Base-by-base conservation (phyloP, 1,140 invertebrate genomes). In the Drosophila insularis region DNA sequence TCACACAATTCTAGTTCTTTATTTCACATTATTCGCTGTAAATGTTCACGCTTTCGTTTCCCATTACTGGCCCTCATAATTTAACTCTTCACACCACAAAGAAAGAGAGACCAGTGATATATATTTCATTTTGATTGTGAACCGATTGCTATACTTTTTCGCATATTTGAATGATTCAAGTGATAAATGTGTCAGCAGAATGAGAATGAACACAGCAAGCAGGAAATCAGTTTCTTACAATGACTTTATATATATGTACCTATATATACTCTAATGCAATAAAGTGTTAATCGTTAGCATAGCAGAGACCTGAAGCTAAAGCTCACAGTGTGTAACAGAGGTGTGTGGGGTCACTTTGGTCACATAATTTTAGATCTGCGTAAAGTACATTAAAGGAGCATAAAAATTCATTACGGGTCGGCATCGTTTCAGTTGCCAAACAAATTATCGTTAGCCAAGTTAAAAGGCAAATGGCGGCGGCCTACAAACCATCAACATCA, bases 371-470 rank as follows among this genome's bases (percentile, higher is more conserved):
- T 68, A 80, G 84, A 84, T 89, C 80, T 89, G 77, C 69, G 71
- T 84, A 77, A 80, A 81, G 72, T 79, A 79, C 81, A 86, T 81
- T 79, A 86, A 86, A 89, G 84, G 74, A 66, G 74, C 84, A 89
- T 89, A 89, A 89, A 89, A 89, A 89, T 89, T 89, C 84, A 89
- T 89, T 89, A 89, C 71, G 73, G 68, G 58, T 63, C 80, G 68
- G 53, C 68, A 66, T 67, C 27, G 61, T 71, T 71, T 11, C 56
- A 40, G 56, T 40, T 87, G 84, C 74, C 73, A 80, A 89, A 89
- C 84, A 89, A 89, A 89, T 89, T 89, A 89, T 89, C 84, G 84
- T 89, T 89, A 89, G 84, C 80, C 80, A 84, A 89, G 80, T 80
- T 80, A 80, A 89, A 89, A 80, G 84, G 84, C 82, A 78, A 87